These are phyloP conservation scores for Symphodus melops DNA, from an alignment of 2,113 vertebrate genomes.

Conservation along the genomic window DNA sequence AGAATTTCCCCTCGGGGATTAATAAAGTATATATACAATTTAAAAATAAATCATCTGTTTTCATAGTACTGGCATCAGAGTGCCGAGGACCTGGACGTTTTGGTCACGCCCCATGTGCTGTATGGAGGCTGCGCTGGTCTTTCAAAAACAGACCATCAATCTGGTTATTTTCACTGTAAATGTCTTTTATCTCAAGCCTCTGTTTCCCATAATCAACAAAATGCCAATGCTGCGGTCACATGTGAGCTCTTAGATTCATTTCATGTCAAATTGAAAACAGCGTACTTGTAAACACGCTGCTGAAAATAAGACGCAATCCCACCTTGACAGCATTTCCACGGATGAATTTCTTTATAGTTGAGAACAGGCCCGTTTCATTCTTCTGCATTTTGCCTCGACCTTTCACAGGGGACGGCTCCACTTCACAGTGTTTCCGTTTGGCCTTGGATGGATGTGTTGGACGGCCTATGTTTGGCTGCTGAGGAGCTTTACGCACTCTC, in stretches of 20 bases:
- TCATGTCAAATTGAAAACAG: neutral
- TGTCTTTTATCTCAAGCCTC: too few relatives aligned
- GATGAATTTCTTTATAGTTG: conserved; percentile 85
- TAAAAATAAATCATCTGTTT: too few relatives aligned
- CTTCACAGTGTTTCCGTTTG: conserved; percentile 90
- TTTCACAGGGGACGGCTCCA: conserved; percentile 68
- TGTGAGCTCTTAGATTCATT: neutral
- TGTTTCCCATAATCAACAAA: too few relatives aligned
- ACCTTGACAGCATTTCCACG: conserved; percentile 85
- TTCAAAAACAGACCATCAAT: too few relatives aligned
- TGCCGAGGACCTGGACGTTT: too few relatives aligned
- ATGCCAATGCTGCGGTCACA: too few relatives aligned
- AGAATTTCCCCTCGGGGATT: too few relatives aligned
- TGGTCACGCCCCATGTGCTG: too few relatives aligned
- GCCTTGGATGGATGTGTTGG: conserved; percentile 84
- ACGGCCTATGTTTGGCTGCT: conserved; percentile 86
- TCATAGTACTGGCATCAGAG: too few relatives aligned
- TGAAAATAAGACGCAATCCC: neutral
- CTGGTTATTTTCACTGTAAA: too few relatives aligned
- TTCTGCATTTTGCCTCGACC: conserved; percentile 82
- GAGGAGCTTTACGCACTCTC: conserved; percentile 97
- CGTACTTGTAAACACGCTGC: neutral
- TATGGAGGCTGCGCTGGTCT: too few relatives aligned
- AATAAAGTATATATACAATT: too few relatives aligned
- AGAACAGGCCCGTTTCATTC: conserved; percentile 81